Conservation (phyloP, 2,113 vertebrate species). For the Lepisosteus oculatus region DNA sequence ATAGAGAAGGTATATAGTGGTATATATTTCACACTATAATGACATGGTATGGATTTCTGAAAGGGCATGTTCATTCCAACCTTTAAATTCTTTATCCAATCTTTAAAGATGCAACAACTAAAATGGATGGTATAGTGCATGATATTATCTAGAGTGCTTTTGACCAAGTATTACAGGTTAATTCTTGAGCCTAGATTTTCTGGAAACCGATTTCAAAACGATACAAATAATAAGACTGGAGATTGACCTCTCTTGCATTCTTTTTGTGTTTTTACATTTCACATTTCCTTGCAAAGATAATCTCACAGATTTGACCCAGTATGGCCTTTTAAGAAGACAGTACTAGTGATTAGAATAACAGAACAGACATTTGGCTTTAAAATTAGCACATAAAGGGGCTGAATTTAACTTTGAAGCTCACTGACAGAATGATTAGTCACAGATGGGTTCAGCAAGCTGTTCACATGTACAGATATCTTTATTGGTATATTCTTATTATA, state of each 20-base stretch:
- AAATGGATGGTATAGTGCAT: conserved; percentile 4
- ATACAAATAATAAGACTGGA: too few species aligned
- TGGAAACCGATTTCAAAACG: too few species aligned
- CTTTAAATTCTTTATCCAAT: too few species aligned
- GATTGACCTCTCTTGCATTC: too few species aligned
- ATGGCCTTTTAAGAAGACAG: conserved; percentile 47
- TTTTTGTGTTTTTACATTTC: too few species aligned
- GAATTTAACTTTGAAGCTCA: conserved; percentile 14
- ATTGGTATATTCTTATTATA: background rate
- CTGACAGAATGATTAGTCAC: conserved; percentile 12
- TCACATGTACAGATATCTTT: background rate
- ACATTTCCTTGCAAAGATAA: background rate
- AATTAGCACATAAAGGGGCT: conserved; percentile 56
- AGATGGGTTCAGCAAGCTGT: conserved; percentile 1
- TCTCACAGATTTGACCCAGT: conserved; percentile 44
- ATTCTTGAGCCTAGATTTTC: too few species aligned
- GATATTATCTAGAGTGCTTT: background rate
- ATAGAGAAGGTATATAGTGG: too few species aligned
- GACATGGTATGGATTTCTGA: too few species aligned
- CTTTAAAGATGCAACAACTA: conserved; percentile 1
- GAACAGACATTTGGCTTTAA: conserved; percentile 37
- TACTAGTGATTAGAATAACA: conserved; percentile 35
- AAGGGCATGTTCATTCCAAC: too few species aligned
- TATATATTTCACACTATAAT: too few species aligned
- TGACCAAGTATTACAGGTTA: too few species aligned